A percentile compares a stretch with the other conserved stretches of the same genome.
Evolutionary conservation across 2,888 invertebrate species (phyloP).

Genomic region (Drosophila pseudotakahashii): DNA sequence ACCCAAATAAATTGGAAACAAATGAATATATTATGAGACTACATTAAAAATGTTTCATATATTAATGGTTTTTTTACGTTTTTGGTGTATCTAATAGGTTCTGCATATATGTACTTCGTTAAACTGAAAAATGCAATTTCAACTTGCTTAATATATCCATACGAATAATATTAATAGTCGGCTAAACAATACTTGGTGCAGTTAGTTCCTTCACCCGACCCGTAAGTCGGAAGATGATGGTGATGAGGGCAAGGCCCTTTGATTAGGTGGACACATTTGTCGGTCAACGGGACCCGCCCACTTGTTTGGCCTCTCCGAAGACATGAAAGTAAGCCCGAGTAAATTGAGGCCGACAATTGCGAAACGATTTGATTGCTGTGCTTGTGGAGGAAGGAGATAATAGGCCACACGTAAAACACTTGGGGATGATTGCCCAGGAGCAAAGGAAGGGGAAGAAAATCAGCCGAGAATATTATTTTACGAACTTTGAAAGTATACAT

Average conservation of each 20-base stretch:
- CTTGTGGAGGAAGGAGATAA: conserved; percentile 5
- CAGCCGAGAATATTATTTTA: background rate
- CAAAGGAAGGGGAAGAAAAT: too few species aligned
- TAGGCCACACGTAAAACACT: background rate
- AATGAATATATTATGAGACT: background rate
- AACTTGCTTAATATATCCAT: too few species aligned
- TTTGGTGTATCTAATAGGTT: background rate
- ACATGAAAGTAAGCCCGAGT: conserved; percentile 88
- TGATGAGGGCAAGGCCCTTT: conserved; percentile 4
- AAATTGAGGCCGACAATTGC: conserved; percentile 99
- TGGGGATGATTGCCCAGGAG: conserved; percentile 1
- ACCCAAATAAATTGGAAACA: background rate
- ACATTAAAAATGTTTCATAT: background rate
- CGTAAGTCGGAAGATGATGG: background rate
- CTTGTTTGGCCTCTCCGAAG: conserved; percentile 33
- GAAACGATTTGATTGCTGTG: conserved; percentile 88
- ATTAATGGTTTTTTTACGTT: background rate
- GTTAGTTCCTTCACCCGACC: background rate
- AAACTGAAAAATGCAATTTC: too few species aligned
- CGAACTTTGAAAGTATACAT: background rate
- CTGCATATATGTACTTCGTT: too few species aligned
- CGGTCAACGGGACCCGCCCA: conserved; percentile 30
- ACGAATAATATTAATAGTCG: background rate
- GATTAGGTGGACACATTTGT: conserved; percentile 22
- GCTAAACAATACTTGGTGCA: too few species aligned